Percentiles rank a stretch among this genome's conserved stretches.
Evolutionary conservation across 1,140 invertebrate genomes (phyloP).

Genomic region (Schlechtendalia chinensis): DNA sequence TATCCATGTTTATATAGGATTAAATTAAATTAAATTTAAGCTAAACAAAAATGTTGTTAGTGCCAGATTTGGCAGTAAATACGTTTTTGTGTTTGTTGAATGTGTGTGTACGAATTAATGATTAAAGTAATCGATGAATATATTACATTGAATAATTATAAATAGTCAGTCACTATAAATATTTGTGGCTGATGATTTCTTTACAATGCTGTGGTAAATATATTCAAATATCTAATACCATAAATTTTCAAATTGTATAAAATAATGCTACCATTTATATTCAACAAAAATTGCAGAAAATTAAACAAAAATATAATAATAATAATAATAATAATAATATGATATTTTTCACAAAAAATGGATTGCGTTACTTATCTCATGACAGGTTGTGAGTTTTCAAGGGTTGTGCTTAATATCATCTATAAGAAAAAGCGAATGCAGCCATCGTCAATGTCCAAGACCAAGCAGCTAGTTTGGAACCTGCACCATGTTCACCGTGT

Average conservation of each 20-base stretch:
- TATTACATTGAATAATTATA: not conserved
- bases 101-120: not conserved
- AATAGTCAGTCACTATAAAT: conserved; percentile 12
- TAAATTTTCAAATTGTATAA: not conserved
- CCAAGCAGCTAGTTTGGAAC: conserved; percentile 39
- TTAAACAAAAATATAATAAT: not conserved
- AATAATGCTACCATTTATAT: conserved; percentile 5
- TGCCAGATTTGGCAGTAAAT: not conserved
- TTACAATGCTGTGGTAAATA: not conserved
- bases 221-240: not conserved
- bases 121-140: not conserved
- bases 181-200: not conserved
- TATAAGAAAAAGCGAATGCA: conserved; percentile 40
- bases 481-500: conserved; percentile 68
- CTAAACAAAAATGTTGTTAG: too few species aligned
- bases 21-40: too few species aligned
- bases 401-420: conserved; percentile 43
- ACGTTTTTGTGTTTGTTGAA: not conserved
- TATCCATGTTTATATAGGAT: too few species aligned
- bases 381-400: not conserved
- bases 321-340: not conserved
- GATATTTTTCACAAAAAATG: not conserved
- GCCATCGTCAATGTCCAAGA: conserved; percentile 51
- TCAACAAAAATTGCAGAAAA: not conserved
- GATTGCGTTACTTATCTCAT: not conserved